Conservation (phyloP, 2,797 vertebrate genomes). For the Melanotaenia boesemani region DNA sequence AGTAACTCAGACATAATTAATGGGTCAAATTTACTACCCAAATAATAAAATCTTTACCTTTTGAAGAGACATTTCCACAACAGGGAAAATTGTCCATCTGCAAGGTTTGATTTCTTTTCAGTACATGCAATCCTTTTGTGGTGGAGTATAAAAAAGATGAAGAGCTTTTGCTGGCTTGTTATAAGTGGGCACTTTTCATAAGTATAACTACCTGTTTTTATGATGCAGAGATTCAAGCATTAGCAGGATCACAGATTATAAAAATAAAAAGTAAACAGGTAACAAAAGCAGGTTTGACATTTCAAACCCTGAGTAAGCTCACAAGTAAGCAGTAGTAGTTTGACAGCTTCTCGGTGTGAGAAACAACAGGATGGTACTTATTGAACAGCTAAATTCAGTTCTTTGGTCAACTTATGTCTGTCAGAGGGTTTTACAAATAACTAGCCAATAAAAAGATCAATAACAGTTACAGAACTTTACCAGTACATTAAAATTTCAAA, state of each 20-base stretch:
- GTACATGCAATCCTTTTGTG: background rate
- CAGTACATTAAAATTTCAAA: too few species aligned
- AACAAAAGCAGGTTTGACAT: background rate
- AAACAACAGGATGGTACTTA: background rate
- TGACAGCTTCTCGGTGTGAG: background rate
- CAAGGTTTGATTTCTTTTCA: background rate
- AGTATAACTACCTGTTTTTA: background rate
- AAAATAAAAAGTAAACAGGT: background rate
- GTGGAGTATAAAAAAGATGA: background rate
- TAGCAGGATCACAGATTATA: background rate
- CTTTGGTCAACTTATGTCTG: background rate
- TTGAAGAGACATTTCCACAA: background rate
- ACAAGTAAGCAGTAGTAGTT: background rate
- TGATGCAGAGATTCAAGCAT: background rate
- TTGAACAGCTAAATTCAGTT: background rate
- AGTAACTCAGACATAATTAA: background rate
- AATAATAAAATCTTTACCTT: background rate
- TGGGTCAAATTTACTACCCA: background rate
- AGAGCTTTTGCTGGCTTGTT: background rate
- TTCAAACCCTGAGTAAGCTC: background rate
- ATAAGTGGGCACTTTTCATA: background rate
- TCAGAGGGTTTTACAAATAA: background rate
- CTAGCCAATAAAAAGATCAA: background rate
- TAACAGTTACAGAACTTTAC: background rate
- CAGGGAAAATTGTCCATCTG: background rate